Percentiles rank a stretch among this genome's conserved stretches.
Conservation (phyloP, 2,797 vertebrate genomes). For the Lacerta bilineata region DNA sequence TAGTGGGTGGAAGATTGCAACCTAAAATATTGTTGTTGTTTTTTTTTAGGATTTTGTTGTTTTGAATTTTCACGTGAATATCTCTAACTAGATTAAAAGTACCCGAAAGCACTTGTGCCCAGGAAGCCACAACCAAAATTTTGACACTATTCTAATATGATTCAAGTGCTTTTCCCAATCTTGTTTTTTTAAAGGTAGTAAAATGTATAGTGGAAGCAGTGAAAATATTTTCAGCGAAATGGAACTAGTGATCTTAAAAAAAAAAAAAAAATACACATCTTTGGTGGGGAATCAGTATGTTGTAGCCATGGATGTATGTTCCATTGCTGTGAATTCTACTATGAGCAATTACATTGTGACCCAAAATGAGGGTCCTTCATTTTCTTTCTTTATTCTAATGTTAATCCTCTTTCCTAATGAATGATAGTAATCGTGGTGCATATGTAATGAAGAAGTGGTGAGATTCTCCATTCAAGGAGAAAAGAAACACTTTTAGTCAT, state of each 20-base stretch:
- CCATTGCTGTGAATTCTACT: not conserved
- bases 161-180: no score
- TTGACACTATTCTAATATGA: not conserved
- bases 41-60: not conserved
- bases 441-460: not conserved
- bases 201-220: not conserved
- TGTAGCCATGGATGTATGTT: not conserved
- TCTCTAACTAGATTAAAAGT: no score
- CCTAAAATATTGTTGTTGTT: not conserved
- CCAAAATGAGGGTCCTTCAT: not conserved
- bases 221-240: not conserved
- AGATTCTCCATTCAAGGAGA: not conserved
- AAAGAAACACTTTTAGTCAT: constrained; percentile 8
- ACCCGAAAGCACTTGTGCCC: not conserved
- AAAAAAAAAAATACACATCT: not conserved
- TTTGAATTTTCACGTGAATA: no score
- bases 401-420: constrained; percentile 3
- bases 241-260: not conserved
- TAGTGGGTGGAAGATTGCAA: no score
- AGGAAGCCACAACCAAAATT: not conserved
- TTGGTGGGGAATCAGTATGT: not conserved
- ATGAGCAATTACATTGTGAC: not conserved
- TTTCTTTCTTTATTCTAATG: not conserved
- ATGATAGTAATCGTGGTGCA: not conserved
- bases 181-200: not conserved